Evolutionary conservation across 2,797 vertebrate genomes (phyloP).

Genomic region (Schizopygopsis pylzovi): DNA sequence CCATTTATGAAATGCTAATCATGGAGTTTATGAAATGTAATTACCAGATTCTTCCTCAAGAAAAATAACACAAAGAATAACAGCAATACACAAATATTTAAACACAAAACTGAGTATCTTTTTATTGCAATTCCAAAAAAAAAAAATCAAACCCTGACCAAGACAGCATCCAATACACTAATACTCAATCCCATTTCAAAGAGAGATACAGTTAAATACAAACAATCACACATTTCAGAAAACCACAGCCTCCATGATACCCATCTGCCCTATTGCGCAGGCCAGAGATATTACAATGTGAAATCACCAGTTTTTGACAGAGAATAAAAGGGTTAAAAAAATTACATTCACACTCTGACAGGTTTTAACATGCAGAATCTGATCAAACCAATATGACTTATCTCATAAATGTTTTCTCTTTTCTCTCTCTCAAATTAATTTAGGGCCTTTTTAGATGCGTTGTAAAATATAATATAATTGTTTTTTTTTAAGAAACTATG

Average conservation of each 20-base stretch:
- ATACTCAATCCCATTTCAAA: slow-evolving; percentile 73
- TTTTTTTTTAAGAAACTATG: not conserved
- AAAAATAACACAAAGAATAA: not conserved
- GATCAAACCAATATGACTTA: not conserved
- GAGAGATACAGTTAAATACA: slow-evolving; percentile 65
- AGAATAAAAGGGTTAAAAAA: not conserved
- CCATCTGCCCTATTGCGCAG: not conserved
- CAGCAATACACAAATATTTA: not conserved
- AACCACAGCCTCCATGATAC: slow-evolving; percentile 35
- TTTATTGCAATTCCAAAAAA: slow-evolving; percentile 34
- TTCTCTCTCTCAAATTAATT: not conserved
- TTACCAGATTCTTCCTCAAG: not conserved
- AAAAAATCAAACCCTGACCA: not conserved
- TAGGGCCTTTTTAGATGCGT: not conserved
- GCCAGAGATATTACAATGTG: slow-evolving; percentile 16
- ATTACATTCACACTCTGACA: not conserved
- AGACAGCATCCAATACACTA: slow-evolving; percentile 57
- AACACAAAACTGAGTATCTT: slow-evolving; percentile 1
- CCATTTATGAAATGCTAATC: not conserved
- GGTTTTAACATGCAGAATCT: not conserved
- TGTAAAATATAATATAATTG: not conserved
- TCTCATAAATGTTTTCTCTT: not conserved
- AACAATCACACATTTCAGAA: slow-evolving; percentile 46
- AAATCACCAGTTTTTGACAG: not conserved
- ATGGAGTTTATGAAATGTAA: not conserved